phyloP scores from a whole-genome alignment of 2,113 vertebrate species.

The Eudyptes chrysolophus region DNA sequence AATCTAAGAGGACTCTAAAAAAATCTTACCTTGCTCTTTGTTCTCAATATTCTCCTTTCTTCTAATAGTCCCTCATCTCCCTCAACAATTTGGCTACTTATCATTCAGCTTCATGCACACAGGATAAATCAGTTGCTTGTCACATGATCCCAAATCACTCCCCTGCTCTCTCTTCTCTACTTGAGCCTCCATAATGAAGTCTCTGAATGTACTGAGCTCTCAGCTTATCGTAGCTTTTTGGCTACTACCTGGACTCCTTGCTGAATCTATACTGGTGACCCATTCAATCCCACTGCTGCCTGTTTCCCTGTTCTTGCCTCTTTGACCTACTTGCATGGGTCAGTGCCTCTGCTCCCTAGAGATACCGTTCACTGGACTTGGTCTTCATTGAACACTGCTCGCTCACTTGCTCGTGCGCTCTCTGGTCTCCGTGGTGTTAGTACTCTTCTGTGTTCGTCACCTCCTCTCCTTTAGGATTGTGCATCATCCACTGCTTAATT shows the following conservation, averaged over 20 bases:
- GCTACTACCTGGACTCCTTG: not conserved
- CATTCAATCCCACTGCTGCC: not conserved
- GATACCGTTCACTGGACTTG: not conserved
- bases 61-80: not conserved
- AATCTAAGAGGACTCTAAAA: not conserved
- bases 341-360: not conserved
- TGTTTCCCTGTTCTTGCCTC: not conserved
- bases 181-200: not conserved
- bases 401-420: accelerated
- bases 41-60: not conserved
- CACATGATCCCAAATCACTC: not conserved
- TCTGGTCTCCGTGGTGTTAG: not conserved
- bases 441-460: not conserved
- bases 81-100: not conserved
- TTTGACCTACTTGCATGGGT: not conserved
- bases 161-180: not conserved
- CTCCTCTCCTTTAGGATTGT: not conserved
- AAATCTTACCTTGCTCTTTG: not conserved
- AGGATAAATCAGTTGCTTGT: not conserved
- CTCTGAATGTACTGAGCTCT: not conserved
- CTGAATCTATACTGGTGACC: not conserved
- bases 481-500: not conserved
- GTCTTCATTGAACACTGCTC: not conserved
- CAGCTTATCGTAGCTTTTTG: not conserved
- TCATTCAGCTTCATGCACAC: not conserved